Percentiles rank a stretch among this genome's conserved stretches.
phyloP scores from a whole-genome alignment of 2,888 invertebrate genomes.

The Pristionchus maxplancki region DNA sequence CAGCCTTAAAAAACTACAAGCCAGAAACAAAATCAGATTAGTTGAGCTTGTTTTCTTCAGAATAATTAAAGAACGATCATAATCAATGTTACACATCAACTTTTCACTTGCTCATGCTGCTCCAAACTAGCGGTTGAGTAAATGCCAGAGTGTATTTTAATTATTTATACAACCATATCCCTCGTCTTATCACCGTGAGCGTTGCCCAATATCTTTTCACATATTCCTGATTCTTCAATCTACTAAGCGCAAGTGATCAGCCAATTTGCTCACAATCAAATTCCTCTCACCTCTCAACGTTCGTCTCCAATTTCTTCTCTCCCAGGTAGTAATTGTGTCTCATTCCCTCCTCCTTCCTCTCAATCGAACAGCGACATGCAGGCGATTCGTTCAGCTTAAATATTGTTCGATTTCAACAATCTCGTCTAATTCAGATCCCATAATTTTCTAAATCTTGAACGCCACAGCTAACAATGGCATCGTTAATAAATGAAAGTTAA shows the following conservation, averaged over 20 bases:
- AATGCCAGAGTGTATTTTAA: accelerated
- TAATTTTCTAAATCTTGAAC: too few species aligned
- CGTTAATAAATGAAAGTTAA: too few species aligned
- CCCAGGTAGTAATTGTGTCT: constrained; percentile 41
- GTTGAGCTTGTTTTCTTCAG: too few species aligned
- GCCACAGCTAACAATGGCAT: too few species aligned
- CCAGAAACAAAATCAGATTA: too few species aligned
- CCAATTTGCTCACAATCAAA: background rate
- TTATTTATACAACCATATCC: background rate
- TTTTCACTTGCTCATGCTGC: background rate
- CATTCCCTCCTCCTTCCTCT: constrained; percentile 22
- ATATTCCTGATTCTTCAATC: background rate
- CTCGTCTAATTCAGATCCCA: background rate
- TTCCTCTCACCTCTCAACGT: constrained; percentile 4
- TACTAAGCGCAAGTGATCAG: background rate
- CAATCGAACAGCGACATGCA: constrained; percentile 3
- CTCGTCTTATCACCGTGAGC: background rate
- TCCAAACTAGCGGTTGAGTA: background rate
- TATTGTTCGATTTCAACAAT: background rate
- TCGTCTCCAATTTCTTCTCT: constrained; percentile 36
- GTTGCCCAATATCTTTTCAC: background rate
- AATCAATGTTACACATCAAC: background rate
- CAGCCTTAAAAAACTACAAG: too few species aligned
- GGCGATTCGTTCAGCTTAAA: constrained; percentile 48
- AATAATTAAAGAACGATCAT: too few species aligned